phyloP scores from a whole-genome alignment of 1,140 invertebrate genomes.

The Aphelenchoides fujianensis region DNA sequence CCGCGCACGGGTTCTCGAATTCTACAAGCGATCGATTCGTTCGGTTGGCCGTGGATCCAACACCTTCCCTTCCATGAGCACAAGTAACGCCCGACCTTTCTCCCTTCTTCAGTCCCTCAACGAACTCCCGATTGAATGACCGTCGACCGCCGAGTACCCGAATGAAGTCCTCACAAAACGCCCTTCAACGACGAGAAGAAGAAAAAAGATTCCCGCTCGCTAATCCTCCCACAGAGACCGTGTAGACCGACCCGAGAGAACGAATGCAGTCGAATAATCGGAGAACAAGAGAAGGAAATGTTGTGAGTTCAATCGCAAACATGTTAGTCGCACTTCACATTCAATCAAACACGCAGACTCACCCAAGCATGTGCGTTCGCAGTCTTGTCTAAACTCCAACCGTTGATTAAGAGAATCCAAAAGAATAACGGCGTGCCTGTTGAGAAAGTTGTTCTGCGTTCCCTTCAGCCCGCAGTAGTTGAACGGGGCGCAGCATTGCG shows the following conservation, averaged over 20 bases:
- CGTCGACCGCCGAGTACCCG: too few relatives aligned
- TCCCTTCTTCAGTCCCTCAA: too few relatives aligned
- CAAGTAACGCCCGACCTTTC: too few relatives aligned
- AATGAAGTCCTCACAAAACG: too few relatives aligned
- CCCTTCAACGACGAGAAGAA: too few relatives aligned
- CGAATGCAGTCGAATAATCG: too few relatives aligned
- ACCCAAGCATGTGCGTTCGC: constrained; percentile 54
- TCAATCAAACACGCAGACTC: constrained; percentile 2
- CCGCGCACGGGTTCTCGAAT: constrained; percentile 51
- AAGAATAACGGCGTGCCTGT: constrained; percentile 24
- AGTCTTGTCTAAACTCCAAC: constrained; percentile 30
- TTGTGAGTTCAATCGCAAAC: constrained; percentile 23
- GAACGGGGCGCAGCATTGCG: constrained; percentile 51
- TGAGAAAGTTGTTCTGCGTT: constrained; percentile 62
- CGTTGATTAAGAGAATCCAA: neutral
- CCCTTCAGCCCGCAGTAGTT: constrained; percentile 58
- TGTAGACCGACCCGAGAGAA: too few relatives aligned
- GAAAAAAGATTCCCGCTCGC: too few relatives aligned
- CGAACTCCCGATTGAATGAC: too few relatives aligned
- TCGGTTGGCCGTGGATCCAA: neutral
- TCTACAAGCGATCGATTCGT: constrained; percentile 35
- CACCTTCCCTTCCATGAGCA: too few relatives aligned
- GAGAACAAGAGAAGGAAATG: too few relatives aligned
- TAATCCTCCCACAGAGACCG: too few relatives aligned
- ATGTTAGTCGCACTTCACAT: constrained; percentile 1